phyloP scores from a whole-genome alignment of 2,888 invertebrate genomes.

The Biston stratarius region DNA sequence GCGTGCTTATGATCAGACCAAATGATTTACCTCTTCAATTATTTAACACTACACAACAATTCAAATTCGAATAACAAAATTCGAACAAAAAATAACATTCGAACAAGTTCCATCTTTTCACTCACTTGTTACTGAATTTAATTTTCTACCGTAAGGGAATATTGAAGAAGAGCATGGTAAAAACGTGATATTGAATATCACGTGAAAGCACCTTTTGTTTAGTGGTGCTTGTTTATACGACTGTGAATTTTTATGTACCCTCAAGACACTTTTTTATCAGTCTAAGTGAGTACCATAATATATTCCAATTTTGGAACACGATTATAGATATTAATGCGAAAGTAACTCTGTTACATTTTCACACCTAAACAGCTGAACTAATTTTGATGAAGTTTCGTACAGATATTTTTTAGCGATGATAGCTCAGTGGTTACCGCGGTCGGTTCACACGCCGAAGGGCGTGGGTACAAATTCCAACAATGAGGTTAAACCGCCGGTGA shows the following conservation, averaged over 20 bases:
- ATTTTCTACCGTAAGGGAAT: conserved; percentile 39
- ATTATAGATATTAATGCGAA: not conserved
- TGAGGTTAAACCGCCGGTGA: too few species aligned
- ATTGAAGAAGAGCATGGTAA: conserved; percentile 35
- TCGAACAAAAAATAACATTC: not conserved
- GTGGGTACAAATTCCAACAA: too few species aligned
- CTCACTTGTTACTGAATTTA: conserved; percentile 41
- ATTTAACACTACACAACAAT: not conserved
- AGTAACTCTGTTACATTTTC: not conserved
- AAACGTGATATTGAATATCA: conserved; percentile 36
- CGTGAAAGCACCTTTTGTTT: conserved; percentile 29
- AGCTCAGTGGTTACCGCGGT: too few species aligned
- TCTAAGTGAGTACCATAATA: not conserved
- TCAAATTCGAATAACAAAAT: not conserved
- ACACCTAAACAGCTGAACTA: too few species aligned
- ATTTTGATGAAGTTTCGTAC: too few species aligned
- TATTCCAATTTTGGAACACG: not conserved
- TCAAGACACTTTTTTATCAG: conserved; percentile 7
- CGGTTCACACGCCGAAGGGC: too few species aligned
- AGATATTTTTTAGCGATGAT: too few species aligned
- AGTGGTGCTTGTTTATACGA: conserved; percentile 23
- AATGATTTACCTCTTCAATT: too few species aligned
- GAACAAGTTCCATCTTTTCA: conserved; percentile 4
- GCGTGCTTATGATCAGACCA: too few species aligned
- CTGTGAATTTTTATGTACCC: conserved; percentile 20